A percentile compares a stretch with the other conserved stretches of the same genome.
Evolutionary conservation across 2,113 vertebrate species (phyloP).

Genomic region (Tor tambroides): DNA sequence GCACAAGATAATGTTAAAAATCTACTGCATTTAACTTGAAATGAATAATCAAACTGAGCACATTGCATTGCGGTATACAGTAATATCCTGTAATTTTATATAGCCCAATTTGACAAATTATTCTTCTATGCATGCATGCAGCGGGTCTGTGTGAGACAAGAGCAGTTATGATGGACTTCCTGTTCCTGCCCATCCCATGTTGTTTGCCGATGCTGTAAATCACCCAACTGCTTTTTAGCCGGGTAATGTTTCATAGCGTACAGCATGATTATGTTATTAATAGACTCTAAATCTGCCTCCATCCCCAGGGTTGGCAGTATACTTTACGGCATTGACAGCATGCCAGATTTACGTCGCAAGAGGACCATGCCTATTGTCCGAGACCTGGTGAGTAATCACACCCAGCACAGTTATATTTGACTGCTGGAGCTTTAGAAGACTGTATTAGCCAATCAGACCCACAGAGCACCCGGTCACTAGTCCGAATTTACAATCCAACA

Average conservation of each 20-base stretch:
- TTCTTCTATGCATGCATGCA: not conserved
- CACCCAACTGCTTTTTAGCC: constrained; percentile 59
- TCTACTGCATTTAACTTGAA: not conserved
- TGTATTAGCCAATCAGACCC: constrained; percentile 60
- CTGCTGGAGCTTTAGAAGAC: constrained; percentile 61
- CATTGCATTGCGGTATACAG: not conserved
- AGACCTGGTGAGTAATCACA: constrained; percentile 90
- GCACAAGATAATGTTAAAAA: not conserved
- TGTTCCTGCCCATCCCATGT: constrained; percentile 40
- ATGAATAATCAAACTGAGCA: not conserved
- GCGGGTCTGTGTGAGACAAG: not conserved
- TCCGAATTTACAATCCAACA: constrained; percentile 25
- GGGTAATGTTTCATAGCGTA: constrained; percentile 69
- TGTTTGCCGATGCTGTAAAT: constrained; percentile 70
- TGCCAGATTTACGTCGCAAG: constrained; percentile 96
- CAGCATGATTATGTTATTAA: constrained; percentile 82
- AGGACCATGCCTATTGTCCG: constrained; percentile 95
- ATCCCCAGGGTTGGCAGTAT: constrained; percentile 83
- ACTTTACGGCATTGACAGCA: constrained; percentile 98
- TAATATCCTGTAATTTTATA: not conserved
- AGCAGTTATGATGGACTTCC: not conserved
- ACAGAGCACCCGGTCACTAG: constrained; percentile 37
- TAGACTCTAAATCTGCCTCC: constrained; percentile 74
- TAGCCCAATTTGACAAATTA: not conserved
- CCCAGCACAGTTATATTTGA: constrained; percentile 73